phyloP scores from a whole-genome alignment of 2,113 vertebrate species.

The Plecturocebus donacophilus region DNA sequence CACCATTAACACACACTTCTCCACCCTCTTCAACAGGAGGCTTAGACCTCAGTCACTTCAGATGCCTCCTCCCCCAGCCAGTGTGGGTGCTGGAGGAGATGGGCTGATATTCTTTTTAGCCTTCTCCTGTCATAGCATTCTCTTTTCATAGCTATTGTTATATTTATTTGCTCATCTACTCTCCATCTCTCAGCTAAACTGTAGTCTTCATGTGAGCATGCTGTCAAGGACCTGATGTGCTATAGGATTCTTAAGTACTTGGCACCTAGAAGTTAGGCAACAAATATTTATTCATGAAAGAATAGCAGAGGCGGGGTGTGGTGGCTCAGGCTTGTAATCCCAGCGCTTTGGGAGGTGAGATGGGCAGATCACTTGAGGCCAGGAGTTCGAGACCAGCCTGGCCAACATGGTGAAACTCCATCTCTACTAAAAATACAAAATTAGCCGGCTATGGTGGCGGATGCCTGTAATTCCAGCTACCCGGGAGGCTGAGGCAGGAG shows the following conservation, averaged over 20 bases:
- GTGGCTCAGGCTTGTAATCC: neutral
- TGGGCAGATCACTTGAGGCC: neutral
- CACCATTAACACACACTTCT: slow-evolving; percentile 54
- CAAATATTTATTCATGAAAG: neutral
- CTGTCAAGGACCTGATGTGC: neutral
- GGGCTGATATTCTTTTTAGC: neutral
- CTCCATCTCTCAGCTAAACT: neutral
- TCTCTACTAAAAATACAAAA: neutral
- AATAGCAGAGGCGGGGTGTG: neutral
- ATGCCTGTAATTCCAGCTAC: neutral
- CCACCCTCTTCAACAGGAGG: slow-evolving; percentile 43
- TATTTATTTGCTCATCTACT: neutral
- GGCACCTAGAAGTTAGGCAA: neutral
- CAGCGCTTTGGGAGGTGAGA: neutral
- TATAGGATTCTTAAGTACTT: neutral
- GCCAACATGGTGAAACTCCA: neutral
- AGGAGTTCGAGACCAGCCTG: neutral
- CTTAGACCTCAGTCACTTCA: slow-evolving; percentile 19
- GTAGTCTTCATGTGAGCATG: neutral
- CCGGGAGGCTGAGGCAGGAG: neutral
- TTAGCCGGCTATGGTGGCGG: neutral
- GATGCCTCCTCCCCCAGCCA: neutral
- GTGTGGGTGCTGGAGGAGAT: neutral
- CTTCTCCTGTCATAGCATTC: neutral
- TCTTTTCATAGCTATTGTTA: neutral